Evolutionary conservation across 2,113 vertebrate species (phyloP), one percentile per base, ranked within the genome.

Genomic region (Zosterops hypoxanthus): DNA sequence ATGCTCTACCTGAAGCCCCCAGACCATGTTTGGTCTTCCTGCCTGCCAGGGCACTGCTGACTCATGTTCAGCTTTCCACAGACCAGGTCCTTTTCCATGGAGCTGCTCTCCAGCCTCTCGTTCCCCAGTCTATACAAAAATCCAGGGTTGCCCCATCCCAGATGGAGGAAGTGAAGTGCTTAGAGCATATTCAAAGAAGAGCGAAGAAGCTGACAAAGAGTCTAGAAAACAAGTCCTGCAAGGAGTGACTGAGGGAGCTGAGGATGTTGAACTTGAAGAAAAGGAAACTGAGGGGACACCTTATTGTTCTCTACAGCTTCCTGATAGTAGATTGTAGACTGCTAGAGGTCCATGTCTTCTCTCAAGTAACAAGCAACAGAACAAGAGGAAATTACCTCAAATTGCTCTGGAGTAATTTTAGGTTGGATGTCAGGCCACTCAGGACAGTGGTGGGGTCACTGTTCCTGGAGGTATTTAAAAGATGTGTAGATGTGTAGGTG

Each of bases 21-120:
- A 66, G 69, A 33, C 24, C 52, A 66, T 0, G 0, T 3, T 1
- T 52, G 69, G 11, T 6, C 15, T 44, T 73, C 6, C 28, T 66
- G 60, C 8, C 46, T 41, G 53, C n/a, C 53, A 75, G 46, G n/a
- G 39, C 39, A 41, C 53, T 60, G 69, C 46, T 61, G 29, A 0
- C 3, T 47, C 39, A 3, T 1, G 6, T 60, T 60, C 39, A 60
- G 0, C 14, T 25, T 47, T 20, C 6, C 46, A n/a, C 0, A 0
- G 1, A 9, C 13, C 53, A 60, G 6, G 7, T 29, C 9, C 11
- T 7, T 53, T 75, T 46, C 69, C 1, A 1, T 14, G 25, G 36
- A 9, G 5, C 14, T 47, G 23, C 53, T 68, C 11, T 61, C 20
- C 5, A 34, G 47, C 4, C 7, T 75, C 69, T 75, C 13, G 7